Evolutionary conservation across 2,888 invertebrate genomes (phyloP), one percentile per base, ranked within the genome.

Genomic region (Limnephilus lunatus): DNA sequence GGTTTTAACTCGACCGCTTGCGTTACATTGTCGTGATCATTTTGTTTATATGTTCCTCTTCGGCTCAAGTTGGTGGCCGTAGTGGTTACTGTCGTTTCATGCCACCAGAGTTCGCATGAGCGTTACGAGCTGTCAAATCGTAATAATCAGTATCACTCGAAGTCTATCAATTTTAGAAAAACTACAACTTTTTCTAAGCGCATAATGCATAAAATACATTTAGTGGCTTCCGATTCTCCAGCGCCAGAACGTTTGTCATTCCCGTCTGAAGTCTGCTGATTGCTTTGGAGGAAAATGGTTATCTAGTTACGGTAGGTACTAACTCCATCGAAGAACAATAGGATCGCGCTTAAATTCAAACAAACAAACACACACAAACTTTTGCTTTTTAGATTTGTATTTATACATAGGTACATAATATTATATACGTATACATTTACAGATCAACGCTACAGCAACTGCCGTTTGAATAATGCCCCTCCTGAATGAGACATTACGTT

Each of bases 231-330:
- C 19, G 32, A 81, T 87, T 91, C 85, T 81, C 30, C 53, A 25
- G 25, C 68, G 90, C 30, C 30, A 44, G 44, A 85, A 90, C 92
- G 92, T 92, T 92, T 91, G 91, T 93, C 91, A 92, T 92, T 90
- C 85, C 86, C 89, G 90, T 91, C 91, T 88, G 92, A 90, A 85
- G 81, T 89, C 82, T 89, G 88, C 92, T 92, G 93, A 93, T 93
- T 93, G 89, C 92, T 91, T 92, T 91, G 90, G 85, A 92, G 81
- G 92, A 86, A 93, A 93, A 92, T 93, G 91, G 91, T 92, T 93
- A 90, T 91, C 90, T 86, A 85, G 87, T 92, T 91, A 88, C 48
- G 80, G 85, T 89, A 90, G 90, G 68, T 53, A 90, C 85, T 85
- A 90, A 68, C 88, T 85, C 89, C 81, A 81, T 82, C 81, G 35